These are phyloP conservation scores for Morelia viridis DNA, from an alignment of 2,797 vertebrate genomes.

Conservation along the genomic window DNA sequence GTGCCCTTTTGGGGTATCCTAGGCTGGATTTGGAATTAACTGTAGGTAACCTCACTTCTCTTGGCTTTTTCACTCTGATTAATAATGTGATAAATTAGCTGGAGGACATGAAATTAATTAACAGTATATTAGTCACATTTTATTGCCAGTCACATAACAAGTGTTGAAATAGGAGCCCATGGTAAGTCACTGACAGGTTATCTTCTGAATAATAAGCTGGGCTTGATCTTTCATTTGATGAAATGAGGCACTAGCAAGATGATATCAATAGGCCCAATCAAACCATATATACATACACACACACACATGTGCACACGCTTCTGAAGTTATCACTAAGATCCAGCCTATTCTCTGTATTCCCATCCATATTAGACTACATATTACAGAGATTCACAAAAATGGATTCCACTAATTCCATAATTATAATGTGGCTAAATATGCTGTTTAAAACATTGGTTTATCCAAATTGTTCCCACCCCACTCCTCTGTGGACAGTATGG, in stretches of 20 bases:
- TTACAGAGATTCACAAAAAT: neutral
- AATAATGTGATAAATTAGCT: constrained; percentile 63
- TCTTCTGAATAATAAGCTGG: constrained; percentile 63
- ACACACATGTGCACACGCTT: neutral
- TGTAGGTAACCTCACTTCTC: constrained; percentile 46
- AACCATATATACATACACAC: neutral
- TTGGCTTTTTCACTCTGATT: constrained; percentile 55
- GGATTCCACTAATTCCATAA: neutral
- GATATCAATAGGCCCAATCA: constrained; percentile 19
- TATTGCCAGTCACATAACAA: constrained; percentile 61
- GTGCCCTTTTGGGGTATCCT: constrained; percentile 26
- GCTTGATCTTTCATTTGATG: constrained; percentile 64
- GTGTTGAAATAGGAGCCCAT: constrained; percentile 58
- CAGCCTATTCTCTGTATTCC: constrained; percentile 32
- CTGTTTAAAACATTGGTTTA: neutral
- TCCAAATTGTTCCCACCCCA: neutral
- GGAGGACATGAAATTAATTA: constrained; percentile 67
- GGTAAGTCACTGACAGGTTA: constrained; percentile 58
- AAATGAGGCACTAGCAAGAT: constrained; percentile 55
- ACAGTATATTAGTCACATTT: constrained; percentile 57
- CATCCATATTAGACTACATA: neutral
- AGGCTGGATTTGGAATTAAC: constrained; percentile 34
- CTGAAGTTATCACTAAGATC: constrained; percentile 45
- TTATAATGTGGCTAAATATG: neutral
- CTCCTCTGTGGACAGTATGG: neutral